Evolutionary conservation across 2,797 vertebrate species (phyloP), one percentile per base, ranked within the genome.

Genomic region (Pteronotus mesoamericanus): DNA sequence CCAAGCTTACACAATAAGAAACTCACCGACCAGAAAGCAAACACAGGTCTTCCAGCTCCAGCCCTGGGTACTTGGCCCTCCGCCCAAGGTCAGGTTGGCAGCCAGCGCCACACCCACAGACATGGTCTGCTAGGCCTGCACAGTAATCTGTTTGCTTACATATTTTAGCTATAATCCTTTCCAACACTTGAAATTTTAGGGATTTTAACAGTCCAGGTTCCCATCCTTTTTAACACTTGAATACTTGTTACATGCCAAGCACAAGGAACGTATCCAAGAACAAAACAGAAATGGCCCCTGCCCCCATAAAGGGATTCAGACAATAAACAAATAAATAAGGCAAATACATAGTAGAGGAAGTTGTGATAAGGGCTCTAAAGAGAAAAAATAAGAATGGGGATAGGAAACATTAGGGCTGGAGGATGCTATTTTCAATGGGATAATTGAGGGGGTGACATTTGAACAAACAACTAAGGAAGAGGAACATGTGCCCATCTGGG

Each of bases 181-280:
- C 44, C 71, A 95, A 89, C 22, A 44, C 83, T 71, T 71, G 77
- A 77, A 79, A 88, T 59, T 88, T 85, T 61, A 48, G 68, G 75
- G 29, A 68, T 91, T 59, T 91, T 78, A 94, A 57, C 85, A 79
- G 37, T 75, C 9, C 69, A 51, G 9, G 44, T 51, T 89, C 46
- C 48, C 48, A 22, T 24, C 92, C 91, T 91, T 72, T 53, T 93
- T 64, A 94, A 83, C 44, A 89, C 48, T 44, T 86, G 53, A 96
- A 78, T 34, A 69, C 32, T 48, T 74, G 29, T 26, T 91, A 71
- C 18, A n/a, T 9, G 37, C 51, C 75, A 86, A 72, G 64, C 48
- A 89, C 14, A 78, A 89, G 44, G 32, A 68, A 53, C 16, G 37
- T 37, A 93, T 74, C 80, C 48, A 92, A 84, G n/a, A 86, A 93